A percentile compares a stretch with the other conserved stretches of the same genome.
Evolutionary conservation across 1,140 invertebrate species (phyloP).

Genomic region (Trichogramma pretiosum): DNA sequence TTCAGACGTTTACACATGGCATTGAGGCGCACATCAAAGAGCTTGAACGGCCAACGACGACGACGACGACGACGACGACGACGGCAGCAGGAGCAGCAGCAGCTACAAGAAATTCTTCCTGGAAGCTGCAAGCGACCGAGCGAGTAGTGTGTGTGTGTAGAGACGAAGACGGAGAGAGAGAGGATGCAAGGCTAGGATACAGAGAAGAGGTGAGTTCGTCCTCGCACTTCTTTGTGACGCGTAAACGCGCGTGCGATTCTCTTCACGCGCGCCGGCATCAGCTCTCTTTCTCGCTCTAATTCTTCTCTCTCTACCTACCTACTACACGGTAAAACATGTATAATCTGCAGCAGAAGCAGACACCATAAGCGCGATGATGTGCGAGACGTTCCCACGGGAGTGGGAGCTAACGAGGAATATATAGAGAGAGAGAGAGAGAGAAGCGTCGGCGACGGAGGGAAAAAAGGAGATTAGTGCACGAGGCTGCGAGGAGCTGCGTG

Average conservation of each 20-base stretch:
- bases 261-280: conserved; percentile 21
- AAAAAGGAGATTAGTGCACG: conserved; percentile 1
- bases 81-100: conserved; percentile 20
- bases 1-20: no score
- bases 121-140: no score
- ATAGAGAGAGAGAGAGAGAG: conserved; percentile 9
- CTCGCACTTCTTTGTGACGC: conserved; percentile 33
- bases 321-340: background rate
- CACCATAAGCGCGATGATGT: conserved; percentile 9
- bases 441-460: conserved; percentile 4
- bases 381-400: conserved; percentile 35
- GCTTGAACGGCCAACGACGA: conserved; percentile 7
- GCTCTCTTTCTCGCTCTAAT: background rate
- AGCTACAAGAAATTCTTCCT: conserved; percentile 32
- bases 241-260: conserved; percentile 24
- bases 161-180: background rate
- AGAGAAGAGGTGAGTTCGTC: no score
- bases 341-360: no score
- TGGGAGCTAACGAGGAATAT: no score
- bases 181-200: background rate
- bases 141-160: no score
- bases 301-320: background rate
- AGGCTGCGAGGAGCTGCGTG: background rate
- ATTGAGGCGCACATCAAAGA: background rate
- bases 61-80: background rate